Evolutionary conservation across 2,888 invertebrate species (phyloP).

Genomic region (Epinotia demarniana): DNA sequence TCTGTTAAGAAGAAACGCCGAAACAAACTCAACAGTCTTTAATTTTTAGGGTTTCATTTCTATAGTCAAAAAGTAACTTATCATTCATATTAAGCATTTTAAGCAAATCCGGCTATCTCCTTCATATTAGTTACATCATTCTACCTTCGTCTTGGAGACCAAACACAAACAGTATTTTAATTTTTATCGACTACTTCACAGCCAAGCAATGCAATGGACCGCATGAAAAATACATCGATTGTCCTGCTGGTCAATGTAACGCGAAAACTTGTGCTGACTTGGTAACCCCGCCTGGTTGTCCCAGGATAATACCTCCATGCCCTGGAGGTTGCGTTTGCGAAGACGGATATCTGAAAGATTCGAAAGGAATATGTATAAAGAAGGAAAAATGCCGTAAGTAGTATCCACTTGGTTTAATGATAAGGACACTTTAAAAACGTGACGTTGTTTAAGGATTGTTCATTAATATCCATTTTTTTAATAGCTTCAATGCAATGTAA

Average conservation of each 20-base stretch:
- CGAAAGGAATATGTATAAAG: conserved; percentile 35
- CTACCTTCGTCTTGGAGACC: too few species aligned
- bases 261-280: conserved; percentile 37
- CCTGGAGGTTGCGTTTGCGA: conserved; percentile 40
- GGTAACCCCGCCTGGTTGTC: conserved; percentile 27
- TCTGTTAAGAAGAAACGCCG: too few species aligned
- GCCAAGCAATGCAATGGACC: conserved; percentile 34
- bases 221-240: conserved; percentile 33
- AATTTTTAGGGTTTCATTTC: too few species aligned
- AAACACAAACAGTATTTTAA: neutral
- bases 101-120: too few species aligned
- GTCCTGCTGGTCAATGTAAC: conserved; percentile 31
- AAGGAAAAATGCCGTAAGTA: conserved; percentile 13
- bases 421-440: neutral
- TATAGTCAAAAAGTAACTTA: too few species aligned
- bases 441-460: neutral
- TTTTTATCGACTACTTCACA: neutral
- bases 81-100: too few species aligned
- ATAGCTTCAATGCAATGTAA: conserved; percentile 23
- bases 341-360: conserved; percentile 31
- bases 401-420: neutral
- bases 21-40: too few species aligned
- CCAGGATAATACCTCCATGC: conserved; percentile 34
- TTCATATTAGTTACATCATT: too few species aligned
- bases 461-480: too few species aligned